phyloP scores from a whole-genome alignment of 2,113 vertebrate species.

The Ahaetulla prasina region DNA sequence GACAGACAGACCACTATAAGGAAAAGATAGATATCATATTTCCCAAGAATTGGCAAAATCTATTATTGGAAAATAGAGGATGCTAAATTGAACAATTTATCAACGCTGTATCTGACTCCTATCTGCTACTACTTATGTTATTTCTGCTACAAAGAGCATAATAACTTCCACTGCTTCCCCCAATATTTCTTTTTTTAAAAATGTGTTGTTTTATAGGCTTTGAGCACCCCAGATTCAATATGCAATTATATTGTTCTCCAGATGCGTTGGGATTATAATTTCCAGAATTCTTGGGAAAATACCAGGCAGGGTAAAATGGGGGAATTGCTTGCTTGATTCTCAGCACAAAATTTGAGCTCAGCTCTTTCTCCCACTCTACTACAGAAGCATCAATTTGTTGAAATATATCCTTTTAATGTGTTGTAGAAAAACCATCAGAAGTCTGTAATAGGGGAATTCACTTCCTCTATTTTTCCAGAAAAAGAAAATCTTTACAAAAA shows the following conservation, averaged over 20 bases:
- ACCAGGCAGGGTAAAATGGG: neutral
- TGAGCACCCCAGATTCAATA: neutral
- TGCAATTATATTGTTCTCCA: neutral
- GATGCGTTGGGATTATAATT: neutral
- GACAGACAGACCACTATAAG: neutral
- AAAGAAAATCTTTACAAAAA: neutral
- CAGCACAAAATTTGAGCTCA: neutral
- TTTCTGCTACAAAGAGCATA: neutral
- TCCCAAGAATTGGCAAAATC: neutral
- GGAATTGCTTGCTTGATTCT: neutral
- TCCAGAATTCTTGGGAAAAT: neutral
- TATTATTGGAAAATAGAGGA: neutral
- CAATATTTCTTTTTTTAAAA: neutral
- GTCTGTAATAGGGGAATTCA: neutral
- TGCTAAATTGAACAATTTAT: neutral
- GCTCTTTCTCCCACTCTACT: neutral
- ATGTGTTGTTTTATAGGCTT: neutral
- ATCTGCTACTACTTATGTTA: neutral
- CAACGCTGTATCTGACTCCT: neutral
- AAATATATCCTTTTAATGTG: neutral
- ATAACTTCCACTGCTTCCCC: neutral
- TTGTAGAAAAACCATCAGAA: neutral
- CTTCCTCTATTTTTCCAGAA: neutral
- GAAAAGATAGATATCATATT: neutral
- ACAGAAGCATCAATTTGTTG: neutral